Percentiles rank a stretch among this genome's conserved stretches.
phyloP scores from a whole-genome alignment of 2,113 vertebrate species.

The Mustelus asterias region DNA sequence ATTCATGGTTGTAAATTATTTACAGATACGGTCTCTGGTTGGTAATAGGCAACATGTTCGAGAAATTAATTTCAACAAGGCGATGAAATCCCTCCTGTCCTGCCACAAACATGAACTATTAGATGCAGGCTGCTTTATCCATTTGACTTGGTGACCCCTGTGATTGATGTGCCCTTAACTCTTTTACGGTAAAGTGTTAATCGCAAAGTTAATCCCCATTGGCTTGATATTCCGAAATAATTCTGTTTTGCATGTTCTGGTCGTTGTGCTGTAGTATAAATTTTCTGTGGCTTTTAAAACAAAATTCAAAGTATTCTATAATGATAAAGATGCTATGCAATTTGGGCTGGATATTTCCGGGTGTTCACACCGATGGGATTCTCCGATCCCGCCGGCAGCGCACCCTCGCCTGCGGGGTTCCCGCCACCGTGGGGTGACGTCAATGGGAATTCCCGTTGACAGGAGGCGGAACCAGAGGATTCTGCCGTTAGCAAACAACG shows the following conservation, averaged over 20 bases:
- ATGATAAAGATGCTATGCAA: background rate
- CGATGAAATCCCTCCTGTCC: constrained; percentile 15
- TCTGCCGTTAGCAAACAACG: no score
- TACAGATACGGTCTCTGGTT: constrained; percentile 8
- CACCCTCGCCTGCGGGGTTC: no score
- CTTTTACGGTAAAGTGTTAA: background rate
- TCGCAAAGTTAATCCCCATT: background rate
- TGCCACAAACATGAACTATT: background rate
- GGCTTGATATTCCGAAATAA: background rate
- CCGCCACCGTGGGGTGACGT: no score
- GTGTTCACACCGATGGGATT: no score
- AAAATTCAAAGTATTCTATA: background rate
- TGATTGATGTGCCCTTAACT: background rate
- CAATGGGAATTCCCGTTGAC: no score
- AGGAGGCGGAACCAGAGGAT: no score
- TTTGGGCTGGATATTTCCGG: background rate
- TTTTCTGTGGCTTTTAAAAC: background rate
- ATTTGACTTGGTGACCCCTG: constrained; percentile 31
- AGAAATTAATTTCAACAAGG: constrained; percentile 32
- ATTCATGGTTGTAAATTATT: constrained; percentile 16
- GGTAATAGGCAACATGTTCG: constrained; percentile 15
- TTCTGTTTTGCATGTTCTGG: background rate
- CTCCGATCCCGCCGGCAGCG: no score
- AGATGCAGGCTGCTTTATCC: background rate
- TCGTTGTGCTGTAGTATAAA: background rate